A percentile compares a stretch with the other conserved stretches of the same genome.
phyloP scores from a whole-genome alignment of 2,113 vertebrate genomes.

The Apodemus sylvaticus region DNA sequence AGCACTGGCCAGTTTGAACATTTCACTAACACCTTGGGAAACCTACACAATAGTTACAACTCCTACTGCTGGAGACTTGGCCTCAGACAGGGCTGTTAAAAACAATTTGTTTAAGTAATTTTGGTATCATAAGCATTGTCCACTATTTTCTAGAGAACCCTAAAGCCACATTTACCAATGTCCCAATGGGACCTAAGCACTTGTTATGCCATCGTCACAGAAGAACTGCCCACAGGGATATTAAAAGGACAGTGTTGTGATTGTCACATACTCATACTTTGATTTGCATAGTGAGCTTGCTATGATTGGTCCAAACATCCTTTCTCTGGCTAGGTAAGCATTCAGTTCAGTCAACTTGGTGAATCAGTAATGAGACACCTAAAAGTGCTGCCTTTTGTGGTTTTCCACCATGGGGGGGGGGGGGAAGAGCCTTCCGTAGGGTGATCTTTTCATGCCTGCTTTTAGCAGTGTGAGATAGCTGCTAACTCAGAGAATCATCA shows the following conservation, averaged over 20 bases:
- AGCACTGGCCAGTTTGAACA: not conserved
- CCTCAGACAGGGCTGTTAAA: not conserved
- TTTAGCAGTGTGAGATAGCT: not conserved
- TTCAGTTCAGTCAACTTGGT: not conserved
- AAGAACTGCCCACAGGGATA: not conserved
- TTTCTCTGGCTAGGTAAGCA: not conserved
- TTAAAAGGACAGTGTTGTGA: not conserved
- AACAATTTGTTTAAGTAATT: not conserved
- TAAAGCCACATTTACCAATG: not conserved
- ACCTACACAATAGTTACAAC: not conserved
- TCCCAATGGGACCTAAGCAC: not conserved
- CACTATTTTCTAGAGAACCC: not conserved
- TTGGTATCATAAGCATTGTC: not conserved
- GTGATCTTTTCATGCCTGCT: not conserved
- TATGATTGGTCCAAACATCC: not conserved
- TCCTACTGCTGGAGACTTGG: not conserved
- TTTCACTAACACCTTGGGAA: not conserved
- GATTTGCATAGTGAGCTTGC: not conserved
- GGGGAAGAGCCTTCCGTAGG: not conserved
- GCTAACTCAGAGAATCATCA: not conserved
- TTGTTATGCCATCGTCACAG: not conserved
- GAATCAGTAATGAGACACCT: not conserved
- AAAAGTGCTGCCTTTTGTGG: not conserved
- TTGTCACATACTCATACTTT: not conserved
- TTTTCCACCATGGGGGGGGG: not conserved